Percentiles rank a stretch among this genome's conserved stretches.
Evolutionary conservation across 1,140 invertebrate genomes (phyloP).

Genomic region (Papilio glaucus): DNA sequence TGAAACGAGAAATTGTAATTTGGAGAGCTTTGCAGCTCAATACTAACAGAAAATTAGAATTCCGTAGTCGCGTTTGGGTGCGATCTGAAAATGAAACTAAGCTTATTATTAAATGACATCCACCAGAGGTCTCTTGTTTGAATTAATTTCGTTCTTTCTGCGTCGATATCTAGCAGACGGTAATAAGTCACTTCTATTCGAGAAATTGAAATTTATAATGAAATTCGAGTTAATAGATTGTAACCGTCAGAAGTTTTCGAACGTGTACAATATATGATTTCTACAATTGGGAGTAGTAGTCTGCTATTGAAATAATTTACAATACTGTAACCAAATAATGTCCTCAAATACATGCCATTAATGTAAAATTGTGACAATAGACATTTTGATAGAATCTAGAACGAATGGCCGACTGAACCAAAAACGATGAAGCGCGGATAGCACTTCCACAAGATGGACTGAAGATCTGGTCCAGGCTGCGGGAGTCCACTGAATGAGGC

Average conservation of each 20-base stretch:
- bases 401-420: too few species aligned
- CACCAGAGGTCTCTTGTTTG: conserved; percentile 7
- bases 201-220: conserved; percentile 17
- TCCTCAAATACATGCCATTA: too few species aligned
- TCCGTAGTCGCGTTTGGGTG: not conserved
- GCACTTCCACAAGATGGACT: too few species aligned
- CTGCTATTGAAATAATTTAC: too few species aligned
- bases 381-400: too few species aligned
- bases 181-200: conserved; percentile 1
- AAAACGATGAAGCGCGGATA: too few species aligned
- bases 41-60: conserved; percentile 30
- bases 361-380: too few species aligned
- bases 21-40: not conserved
- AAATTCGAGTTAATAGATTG: not conserved
- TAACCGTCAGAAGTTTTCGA: not conserved
- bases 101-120: conserved; percentile 28
- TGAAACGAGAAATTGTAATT: conserved; percentile 32
- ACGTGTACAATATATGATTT: not conserved
- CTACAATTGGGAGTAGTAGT: too few species aligned
- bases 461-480: too few species aligned
- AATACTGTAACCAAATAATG: too few species aligned
- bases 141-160: conserved; percentile 21
- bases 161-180: not conserved
- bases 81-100: conserved; percentile 17
- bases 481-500: too few species aligned